Evolutionary conservation across 2,888 invertebrate species (phyloP).

Genomic region (Rhaphigaster nebulosa): DNA sequence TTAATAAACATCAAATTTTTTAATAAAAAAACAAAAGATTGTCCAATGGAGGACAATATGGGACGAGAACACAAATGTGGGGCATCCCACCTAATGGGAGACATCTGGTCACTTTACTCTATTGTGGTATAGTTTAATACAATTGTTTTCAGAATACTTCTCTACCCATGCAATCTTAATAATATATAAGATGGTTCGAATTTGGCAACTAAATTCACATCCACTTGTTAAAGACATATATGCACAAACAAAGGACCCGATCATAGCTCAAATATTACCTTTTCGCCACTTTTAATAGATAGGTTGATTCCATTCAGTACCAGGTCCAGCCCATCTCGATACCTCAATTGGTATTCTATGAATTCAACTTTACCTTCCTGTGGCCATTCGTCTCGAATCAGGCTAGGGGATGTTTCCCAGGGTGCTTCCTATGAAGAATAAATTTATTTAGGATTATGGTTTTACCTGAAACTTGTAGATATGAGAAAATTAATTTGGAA

Average conservation of each 20-base stretch:
- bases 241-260: too few species aligned
- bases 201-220: not conserved
- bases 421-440: slow-evolving; percentile 76
- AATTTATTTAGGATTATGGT: not conserved
- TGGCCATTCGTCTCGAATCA: slow-evolving; percentile 84
- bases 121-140: too few species aligned
- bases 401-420: slow-evolving; percentile 78
- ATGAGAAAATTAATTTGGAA: too few species aligned
- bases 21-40: too few species aligned
- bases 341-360: slow-evolving; percentile 85
- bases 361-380: slow-evolving; percentile 83
- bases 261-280: slow-evolving; percentile 70
- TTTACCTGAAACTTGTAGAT: not conserved
- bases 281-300: slow-evolving; percentile 84
- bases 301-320: slow-evolving; percentile 86
- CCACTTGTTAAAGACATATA: not conserved
- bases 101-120: too few species aligned
- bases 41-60: too few species aligned
- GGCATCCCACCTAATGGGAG: too few species aligned
- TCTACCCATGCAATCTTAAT: too few species aligned
- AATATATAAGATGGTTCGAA: not conserved
- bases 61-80: too few species aligned
- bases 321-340: slow-evolving; percentile 87
- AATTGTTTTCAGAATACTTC: too few species aligned
- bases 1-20: too few species aligned